Percentiles rank a stretch among this genome's conserved stretches.
Evolutionary conservation across 2,113 vertebrate genomes (phyloP).

Genomic region (Psammodynastes pulverulentus): DNA sequence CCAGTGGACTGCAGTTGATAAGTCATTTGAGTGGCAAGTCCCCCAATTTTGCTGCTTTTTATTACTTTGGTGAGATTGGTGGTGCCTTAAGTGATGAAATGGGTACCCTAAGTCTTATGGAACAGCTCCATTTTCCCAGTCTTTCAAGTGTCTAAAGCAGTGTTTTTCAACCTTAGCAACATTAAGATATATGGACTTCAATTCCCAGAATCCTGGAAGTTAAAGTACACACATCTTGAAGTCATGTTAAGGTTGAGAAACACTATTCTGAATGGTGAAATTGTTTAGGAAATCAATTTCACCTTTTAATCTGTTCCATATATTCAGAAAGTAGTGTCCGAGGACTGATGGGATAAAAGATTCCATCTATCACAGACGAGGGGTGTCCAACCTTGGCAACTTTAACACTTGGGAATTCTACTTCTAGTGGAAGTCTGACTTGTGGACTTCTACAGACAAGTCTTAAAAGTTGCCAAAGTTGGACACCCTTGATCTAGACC

Average conservation of each 20-base stretch:
- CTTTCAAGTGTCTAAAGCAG: neutral
- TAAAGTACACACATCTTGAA: neutral
- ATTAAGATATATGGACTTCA: neutral
- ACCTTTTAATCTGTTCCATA: neutral
- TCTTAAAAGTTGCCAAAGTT: neutral
- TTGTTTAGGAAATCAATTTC: neutral
- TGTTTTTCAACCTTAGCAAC: neutral
- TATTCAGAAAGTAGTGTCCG: neutral
- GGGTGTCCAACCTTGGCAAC: neutral
- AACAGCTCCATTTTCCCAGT: neutral
- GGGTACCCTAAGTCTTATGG: neutral
- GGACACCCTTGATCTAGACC: neutral
- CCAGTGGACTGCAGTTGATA: neutral
- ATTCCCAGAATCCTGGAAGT: neutral
- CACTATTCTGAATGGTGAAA: neutral
- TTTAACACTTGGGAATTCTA: neutral
- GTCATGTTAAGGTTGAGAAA: neutral
- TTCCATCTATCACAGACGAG: neutral
- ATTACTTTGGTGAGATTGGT: neutral
- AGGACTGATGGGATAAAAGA: neutral
- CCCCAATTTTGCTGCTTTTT: neutral
- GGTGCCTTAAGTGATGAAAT: neutral
- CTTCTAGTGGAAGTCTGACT: too few species aligned
- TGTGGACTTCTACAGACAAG: neutral
- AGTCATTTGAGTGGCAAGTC: neutral